These are phyloP conservation scores for Troides oblongomaculatus DNA, from an alignment of 2,888 invertebrate species.

Conservation along the genomic window DNA sequence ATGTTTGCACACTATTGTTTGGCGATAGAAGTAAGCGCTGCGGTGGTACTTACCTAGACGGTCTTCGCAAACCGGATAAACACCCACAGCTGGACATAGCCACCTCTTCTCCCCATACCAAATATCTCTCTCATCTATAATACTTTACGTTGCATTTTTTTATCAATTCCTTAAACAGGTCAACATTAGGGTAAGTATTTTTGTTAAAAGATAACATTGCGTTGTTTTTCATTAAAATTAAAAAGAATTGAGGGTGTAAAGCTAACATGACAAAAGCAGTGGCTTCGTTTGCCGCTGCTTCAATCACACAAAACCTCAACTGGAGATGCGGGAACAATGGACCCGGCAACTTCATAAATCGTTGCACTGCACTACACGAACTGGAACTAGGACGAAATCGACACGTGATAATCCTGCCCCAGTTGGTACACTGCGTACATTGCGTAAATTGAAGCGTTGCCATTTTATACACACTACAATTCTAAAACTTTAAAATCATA, in stretches of 20 bases:
- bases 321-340: slow-evolving; percentile 19
- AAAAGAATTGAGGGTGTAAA: background rate
- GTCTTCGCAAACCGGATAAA: too few species aligned
- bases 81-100: too few species aligned
- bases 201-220: background rate
- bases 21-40: too few species aligned
- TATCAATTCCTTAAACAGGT: background rate
- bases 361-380: slow-evolving; percentile 17
- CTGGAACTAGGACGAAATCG: slow-evolving; percentile 23
- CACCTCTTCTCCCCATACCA: too few species aligned
- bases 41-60: too few species aligned
- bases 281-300: slow-evolving; percentile 16
- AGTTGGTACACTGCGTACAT: slow-evolving; percentile 4
- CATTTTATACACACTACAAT: background rate
- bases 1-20: too few species aligned
- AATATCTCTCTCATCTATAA: too few species aligned
- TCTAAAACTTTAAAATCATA: background rate
- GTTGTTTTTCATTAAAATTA: background rate
- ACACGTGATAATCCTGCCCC: slow-evolving; percentile 10
- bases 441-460: background rate
- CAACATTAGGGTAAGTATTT: background rate
- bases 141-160: background rate
- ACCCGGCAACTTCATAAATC: slow-evolving; percentile 25
- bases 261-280: slow-evolving; percentile 17
- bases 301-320: slow-evolving; percentile 16